A percentile compares a stretch with the other conserved stretches of the same genome.
These are phyloP conservation scores for Laupala kohalensis DNA, from an alignment of 1,140 invertebrate genomes.

Conservation along the genomic window DNA sequence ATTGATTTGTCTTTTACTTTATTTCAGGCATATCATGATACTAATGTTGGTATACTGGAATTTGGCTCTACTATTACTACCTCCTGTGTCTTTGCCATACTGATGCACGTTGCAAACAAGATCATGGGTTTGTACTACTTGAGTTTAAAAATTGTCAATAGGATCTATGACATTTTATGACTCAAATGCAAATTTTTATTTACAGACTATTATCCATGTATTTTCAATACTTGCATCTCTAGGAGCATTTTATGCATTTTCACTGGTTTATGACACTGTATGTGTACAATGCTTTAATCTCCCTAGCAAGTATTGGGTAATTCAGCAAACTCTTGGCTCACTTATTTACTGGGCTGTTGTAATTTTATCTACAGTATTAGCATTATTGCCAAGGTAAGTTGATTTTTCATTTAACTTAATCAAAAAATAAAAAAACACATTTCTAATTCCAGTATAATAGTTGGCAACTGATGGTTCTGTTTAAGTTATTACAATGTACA, in stretches of 20 bases:
- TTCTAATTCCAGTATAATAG: no score
- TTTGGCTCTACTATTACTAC: constrained; percentile 78
- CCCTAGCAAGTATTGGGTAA: constrained; percentile 69
- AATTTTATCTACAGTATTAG: constrained; percentile 56
- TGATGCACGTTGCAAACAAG: constrained; percentile 72
- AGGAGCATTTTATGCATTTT: constrained; percentile 69
- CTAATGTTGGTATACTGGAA: constrained; percentile 72
- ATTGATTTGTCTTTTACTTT: no score
- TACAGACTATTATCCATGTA: constrained; percentile 77
- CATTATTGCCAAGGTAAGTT: constrained; percentile 72
- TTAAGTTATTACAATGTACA: no score
- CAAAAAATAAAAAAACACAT: no score
- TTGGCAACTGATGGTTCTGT: no score
- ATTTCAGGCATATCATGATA: constrained; percentile 57
- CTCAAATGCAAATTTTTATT: constrained; percentile 24
- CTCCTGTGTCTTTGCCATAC: constrained; percentile 71
- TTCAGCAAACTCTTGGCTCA: constrained; percentile 59
- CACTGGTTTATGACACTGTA: constrained; percentile 66
- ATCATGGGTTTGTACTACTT: constrained; percentile 64
- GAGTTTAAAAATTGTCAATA: not conserved
- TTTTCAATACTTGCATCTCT: constrained; percentile 64
- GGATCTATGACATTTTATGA: no score
- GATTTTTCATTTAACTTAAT: no score
- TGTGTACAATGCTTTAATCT: constrained; percentile 66
- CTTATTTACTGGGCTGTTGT: constrained; percentile 70